Conservation (phyloP, 2,888 invertebrate genomes). For the Noctuana brunneofusca region DNA sequence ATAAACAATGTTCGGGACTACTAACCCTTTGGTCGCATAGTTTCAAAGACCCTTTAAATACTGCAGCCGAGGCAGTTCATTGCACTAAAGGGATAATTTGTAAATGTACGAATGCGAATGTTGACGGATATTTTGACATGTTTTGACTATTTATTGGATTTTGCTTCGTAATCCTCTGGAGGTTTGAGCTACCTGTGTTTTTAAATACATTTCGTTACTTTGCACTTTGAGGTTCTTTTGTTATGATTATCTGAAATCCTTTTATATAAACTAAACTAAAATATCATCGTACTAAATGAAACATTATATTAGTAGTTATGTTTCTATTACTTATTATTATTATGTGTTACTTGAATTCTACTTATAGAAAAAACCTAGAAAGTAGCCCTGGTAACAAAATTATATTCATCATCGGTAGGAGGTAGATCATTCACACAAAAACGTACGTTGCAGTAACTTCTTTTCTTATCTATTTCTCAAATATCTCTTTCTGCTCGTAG, state of each 20-base stretch:
- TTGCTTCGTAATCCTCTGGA: slow-evolving; percentile 65
- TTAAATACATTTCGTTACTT: neutral
- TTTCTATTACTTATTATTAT: too few relatives aligned
- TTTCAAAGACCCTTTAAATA: slow-evolving; percentile 55
- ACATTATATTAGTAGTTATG: too few relatives aligned
- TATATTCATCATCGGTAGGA: too few relatives aligned
- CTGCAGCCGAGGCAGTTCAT: slow-evolving; percentile 47
- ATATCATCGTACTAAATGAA: too few relatives aligned
- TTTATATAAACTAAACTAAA: neutral
- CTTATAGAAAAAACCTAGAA: too few relatives aligned
- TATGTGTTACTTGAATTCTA: too few relatives aligned
- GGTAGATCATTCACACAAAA: too few relatives aligned
- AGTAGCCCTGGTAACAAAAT: too few relatives aligned
- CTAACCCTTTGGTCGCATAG: slow-evolving; percentile 58
- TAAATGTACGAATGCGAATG: slow-evolving; percentile 62
- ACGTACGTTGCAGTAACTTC: too few relatives aligned
- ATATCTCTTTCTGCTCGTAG: too few relatives aligned
- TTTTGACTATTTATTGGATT: slow-evolving; percentile 72
- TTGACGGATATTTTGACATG: slow-evolving; percentile 70
- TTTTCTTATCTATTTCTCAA: too few relatives aligned
- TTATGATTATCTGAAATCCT: neutral
- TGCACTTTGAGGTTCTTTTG: neutral
- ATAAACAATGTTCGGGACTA: slow-evolving; percentile 46
- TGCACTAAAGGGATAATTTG: slow-evolving; percentile 59
- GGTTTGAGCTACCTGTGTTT: slow-evolving; percentile 55